phyloP scores from a whole-genome alignment of 2,113 vertebrate genomes.

The Paraplagusia blochii region DNA sequence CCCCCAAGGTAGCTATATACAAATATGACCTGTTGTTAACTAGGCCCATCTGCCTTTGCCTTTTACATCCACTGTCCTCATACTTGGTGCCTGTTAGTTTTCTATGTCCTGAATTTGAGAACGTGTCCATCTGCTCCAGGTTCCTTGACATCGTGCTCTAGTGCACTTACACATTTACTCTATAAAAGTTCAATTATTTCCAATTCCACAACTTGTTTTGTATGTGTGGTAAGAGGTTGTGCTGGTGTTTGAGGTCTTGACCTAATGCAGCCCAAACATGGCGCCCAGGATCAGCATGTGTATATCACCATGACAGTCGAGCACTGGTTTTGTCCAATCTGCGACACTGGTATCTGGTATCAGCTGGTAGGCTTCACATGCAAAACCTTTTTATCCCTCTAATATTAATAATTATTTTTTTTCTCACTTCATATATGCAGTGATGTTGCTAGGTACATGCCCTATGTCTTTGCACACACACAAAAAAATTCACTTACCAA shows the following conservation, averaged over 20 bases:
- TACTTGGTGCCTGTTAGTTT: too few relatives aligned
- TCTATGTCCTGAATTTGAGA: neutral
- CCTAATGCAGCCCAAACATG: slow-evolving; percentile 1
- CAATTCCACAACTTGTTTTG: too few relatives aligned
- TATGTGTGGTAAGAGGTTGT: slow-evolving; percentile 5
- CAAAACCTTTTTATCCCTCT: too few relatives aligned
- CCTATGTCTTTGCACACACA: too few relatives aligned
- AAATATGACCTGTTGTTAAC: slow-evolving; percentile 29
- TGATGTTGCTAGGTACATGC: too few relatives aligned
- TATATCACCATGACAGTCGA: neutral
- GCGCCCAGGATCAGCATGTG: neutral
- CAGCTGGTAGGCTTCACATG: too few relatives aligned
- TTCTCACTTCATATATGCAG: too few relatives aligned
- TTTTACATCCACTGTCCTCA: slow-evolving; percentile 10
- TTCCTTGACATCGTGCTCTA: neutral
- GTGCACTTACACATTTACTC: neutral
- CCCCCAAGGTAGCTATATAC: slow-evolving; percentile 68
- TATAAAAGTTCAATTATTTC: too few relatives aligned
- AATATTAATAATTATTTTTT: too few relatives aligned
- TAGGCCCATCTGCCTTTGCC: slow-evolving; percentile 30
- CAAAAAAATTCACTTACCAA: too few relatives aligned
- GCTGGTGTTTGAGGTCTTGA: neutral
- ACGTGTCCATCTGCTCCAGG: neutral
- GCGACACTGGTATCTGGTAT: neutral
- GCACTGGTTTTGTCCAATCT: neutral